Base-by-base conservation (phyloP, 1,140 invertebrate genomes). In the Diorhabda elongata region DNA sequence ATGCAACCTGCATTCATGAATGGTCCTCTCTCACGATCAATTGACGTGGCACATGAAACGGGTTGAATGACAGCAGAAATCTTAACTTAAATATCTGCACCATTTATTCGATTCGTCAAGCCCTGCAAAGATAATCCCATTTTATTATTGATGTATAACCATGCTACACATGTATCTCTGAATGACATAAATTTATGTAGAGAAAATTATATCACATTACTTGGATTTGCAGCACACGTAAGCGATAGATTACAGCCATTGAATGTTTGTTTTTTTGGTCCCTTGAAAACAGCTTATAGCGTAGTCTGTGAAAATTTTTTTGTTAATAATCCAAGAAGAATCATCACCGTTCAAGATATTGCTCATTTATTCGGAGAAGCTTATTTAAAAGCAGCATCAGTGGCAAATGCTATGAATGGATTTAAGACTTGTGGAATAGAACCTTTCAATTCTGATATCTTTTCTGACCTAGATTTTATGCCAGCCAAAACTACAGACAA, bases 141-240 rank as follows among this genome's bases (percentile, higher is more conserved):
- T 26, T 75, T 83, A 7, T 66, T 84, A 9, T 61, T 84, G 6
- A 69, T 81, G 45, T 81, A 85, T 71, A 83, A 83, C 71, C 82
- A 82, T 70, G 71, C 72, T 26, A 75, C 71, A 26, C 82, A 83
- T 70, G 57, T 78, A 57, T 74, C 67, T 9, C 45, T 71, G 5
- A 56, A 61, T 44, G 65, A 57, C 43, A 72, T 73, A 65, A 56
- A 74, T 41, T 73, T 75, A 70, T 78, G 77, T 65, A 76, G 72
- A 75, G 66, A 82, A 62, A 72, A 63, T 8, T 63, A 43, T 45
- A 63, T 63, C 44, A 5, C 8, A 42, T 7, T 63, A 8, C 26
- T 61, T 6, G n/a, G 70, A 59, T 72, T 84, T 44, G 81, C 82
- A 26, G 82, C 81, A n/a, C 65, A 67, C 77, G 80, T 71, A 7